Evolutionary conservation across 2,113 vertebrate genomes (phyloP), one percentile per base, ranked within the genome.

Genomic region (Oostethus manadensis): DNA sequence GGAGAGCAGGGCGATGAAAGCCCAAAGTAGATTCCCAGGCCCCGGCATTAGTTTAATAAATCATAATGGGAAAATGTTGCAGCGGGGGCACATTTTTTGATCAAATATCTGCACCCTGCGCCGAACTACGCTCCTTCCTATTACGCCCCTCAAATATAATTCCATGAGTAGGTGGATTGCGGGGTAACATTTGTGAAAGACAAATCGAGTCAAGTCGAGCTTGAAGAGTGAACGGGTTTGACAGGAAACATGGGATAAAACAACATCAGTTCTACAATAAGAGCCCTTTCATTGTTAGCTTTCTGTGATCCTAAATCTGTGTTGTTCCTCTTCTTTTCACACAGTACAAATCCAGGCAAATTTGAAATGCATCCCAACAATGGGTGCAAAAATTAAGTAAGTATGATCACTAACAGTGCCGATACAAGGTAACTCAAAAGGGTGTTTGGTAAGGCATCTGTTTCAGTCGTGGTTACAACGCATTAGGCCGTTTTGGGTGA

Each of bases 41-140:
- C 68, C 67, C 64, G 71, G 74, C 81, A 80, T 85, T 83, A 66
- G 78, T 87, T 89, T 82, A 87, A 87, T 86, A 84, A 88, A 79
- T 68, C 77, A 77, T 85, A 78, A 87, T 84, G 77, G 67, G 77
- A 83, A 86, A 87, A 76, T 68, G 77, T 75, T 80, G 66, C 59
- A 70, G 48, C 53, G 51, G 68, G 56, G 51, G 59, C 51, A 66
- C 21, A 40, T 51, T 48, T 57, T 62, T 58, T 79, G 78, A 83
- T 79, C 61, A 67, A 80, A 84, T 84, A 77, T 68, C 38, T 77
- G 77, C 60, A 63, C 53, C 60, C 75, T 64, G 70, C 42, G 21
- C 40, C 49, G 38, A 49, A 58, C 22, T 63, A 29, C 47, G 33
- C n/a, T 68, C 44, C 66, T 16, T 71, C 56, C 21, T 68, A 60